These are phyloP conservation scores for Camelus dromedarius DNA, from an alignment of 2,113 vertebrate genomes.

Conservation along the genomic window DNA sequence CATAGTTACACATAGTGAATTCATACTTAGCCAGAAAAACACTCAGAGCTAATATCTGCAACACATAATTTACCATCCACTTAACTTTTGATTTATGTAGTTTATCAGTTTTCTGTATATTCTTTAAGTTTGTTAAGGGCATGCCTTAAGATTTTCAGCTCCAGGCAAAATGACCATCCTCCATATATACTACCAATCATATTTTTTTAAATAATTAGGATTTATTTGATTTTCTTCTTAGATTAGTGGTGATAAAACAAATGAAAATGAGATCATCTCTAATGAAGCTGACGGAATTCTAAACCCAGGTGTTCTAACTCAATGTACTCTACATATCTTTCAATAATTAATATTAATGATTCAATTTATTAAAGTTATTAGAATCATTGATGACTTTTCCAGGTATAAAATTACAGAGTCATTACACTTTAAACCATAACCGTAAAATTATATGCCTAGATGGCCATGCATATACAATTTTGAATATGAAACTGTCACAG, in stretches of 20 bases:
- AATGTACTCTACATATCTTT: conserved; percentile 4
- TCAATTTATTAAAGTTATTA: conserved; percentile 60
- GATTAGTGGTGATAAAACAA: neutral
- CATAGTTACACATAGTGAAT: neutral
- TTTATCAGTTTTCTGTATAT: neutral
- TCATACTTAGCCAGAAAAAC: neutral
- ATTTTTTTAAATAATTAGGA: neutral
- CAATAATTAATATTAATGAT: conserved; percentile 66
- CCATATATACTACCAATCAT: neutral
- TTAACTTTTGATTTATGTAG: neutral
- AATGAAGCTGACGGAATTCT: neutral
- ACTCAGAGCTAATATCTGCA: neutral
- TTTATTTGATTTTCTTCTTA: conserved; percentile 28
- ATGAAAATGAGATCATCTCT: conserved; percentile 20
- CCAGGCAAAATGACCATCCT: neutral
- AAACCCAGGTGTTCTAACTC: conserved; percentile 32
- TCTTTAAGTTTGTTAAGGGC: neutral
- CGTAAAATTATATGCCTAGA: conserved; percentile 68
- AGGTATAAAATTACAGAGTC: conserved; percentile 62
- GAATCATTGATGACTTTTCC: conserved; percentile 41
- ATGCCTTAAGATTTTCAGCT: conserved; percentile 5
- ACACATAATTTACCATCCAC: neutral
- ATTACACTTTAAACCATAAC: conserved; percentile 71
- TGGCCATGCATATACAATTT: conserved; percentile 63
- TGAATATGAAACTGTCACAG: conserved; percentile 71